Evolutionary conservation across 1,140 invertebrate species (phyloP).

Genomic region (Rhopalosiphum padi): DNA sequence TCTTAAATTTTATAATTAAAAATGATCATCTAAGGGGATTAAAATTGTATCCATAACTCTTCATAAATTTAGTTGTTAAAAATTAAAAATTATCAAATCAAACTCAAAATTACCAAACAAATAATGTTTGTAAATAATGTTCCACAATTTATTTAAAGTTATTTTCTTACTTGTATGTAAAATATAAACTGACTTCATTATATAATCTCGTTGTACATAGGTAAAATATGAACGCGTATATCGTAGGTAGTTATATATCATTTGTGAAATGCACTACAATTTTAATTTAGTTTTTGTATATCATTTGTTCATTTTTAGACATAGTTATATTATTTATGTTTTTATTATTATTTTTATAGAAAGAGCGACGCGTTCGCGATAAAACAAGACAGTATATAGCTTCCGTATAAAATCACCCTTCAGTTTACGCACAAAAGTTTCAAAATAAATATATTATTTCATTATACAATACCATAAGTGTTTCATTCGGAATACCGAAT

Average conservation of each 20-base stretch:
- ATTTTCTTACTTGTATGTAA: not conserved
- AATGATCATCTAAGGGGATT: too few species aligned
- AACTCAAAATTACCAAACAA: not conserved
- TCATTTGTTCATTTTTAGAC: not conserved
- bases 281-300: conserved; percentile 3
- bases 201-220: not conserved
- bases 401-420: conserved; percentile 26
- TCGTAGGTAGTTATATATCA: not conserved
- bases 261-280: not conserved
- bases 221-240: not conserved
- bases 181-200: not conserved
- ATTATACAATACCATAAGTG: conserved; percentile 40
- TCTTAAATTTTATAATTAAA: too few species aligned
- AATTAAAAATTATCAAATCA: not conserved
- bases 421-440: conserved; percentile 18
- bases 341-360: not conserved
- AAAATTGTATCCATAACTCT: too few species aligned
- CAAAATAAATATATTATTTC: conserved; percentile 47
- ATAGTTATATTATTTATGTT: not conserved
- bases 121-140: too few species aligned
- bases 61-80: too few species aligned
- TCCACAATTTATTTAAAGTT: too few species aligned
- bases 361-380: not conserved
- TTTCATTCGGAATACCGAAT: conserved; percentile 37
- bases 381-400: conserved; percentile 38